Percentiles rank a stretch among this genome's conserved stretches.
Conservation (phyloP, 2,797 vertebrate species). For the Cirrhinus mrigala region DNA sequence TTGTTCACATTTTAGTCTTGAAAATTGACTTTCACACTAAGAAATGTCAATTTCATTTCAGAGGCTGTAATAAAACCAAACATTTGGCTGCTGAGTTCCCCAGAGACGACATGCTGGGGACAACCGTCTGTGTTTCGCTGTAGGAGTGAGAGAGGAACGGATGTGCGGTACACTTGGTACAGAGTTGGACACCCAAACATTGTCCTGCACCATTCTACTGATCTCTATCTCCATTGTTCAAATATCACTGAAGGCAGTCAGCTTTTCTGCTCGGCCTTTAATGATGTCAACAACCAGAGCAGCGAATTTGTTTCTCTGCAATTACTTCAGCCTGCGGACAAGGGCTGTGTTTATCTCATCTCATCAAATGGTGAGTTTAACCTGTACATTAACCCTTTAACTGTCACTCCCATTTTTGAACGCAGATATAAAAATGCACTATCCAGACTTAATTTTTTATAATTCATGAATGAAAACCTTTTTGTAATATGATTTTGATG, state of each 20-base stretch:
- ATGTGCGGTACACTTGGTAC: slow-evolving; percentile 73
- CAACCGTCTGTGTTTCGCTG: slow-evolving; percentile 70
- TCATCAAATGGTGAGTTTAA: slow-evolving; percentile 66
- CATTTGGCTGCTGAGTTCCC: slow-evolving; percentile 65
- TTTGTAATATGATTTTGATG: no score
- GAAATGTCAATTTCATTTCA: slow-evolving; percentile 56
- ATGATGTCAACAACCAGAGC: slow-evolving; percentile 65
- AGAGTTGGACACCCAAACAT: slow-evolving; percentile 37
- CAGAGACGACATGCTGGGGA: slow-evolving; percentile 73
- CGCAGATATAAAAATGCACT: no score
- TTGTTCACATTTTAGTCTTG: neutral
- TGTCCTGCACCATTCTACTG: slow-evolving; percentile 47
- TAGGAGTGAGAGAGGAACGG: slow-evolving; percentile 62
- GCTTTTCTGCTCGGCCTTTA: slow-evolving; percentile 72
- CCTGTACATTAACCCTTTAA: neutral
- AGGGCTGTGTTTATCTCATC: slow-evolving; percentile 71
- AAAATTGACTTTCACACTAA: neutral
- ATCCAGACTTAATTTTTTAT: no score
- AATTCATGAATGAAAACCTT: no score
- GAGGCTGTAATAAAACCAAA: slow-evolving; percentile 74
- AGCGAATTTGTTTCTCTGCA: slow-evolving; percentile 69
- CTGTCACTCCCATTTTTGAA: no score
- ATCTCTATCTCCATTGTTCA: slow-evolving; percentile 71
- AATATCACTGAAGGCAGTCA: slow-evolving; percentile 41
- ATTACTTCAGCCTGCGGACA: slow-evolving; percentile 62